Conservation (phyloP, 2,888 invertebrate species). For the Oxytorus armatus region DNA sequence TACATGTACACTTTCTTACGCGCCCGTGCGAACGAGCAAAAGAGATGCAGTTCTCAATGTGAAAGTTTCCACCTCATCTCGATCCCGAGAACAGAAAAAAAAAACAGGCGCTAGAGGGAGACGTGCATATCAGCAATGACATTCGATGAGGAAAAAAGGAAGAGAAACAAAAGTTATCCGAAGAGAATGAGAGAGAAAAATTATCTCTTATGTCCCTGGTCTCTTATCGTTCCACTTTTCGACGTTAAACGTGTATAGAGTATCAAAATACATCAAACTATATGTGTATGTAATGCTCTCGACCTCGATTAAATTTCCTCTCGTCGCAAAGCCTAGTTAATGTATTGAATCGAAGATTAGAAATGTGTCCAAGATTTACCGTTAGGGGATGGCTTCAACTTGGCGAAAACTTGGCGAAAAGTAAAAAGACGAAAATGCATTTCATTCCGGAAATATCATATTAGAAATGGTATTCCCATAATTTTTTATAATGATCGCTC, state of each 20-base stretch:
- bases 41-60: slow-evolving; percentile 69
- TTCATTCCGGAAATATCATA: too few relatives aligned
- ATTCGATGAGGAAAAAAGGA: slow-evolving; percentile 15
- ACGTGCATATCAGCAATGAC: background rate
- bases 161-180: slow-evolving; percentile 11
- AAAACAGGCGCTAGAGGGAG: background rate
- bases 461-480: too few relatives aligned
- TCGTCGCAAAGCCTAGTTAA: too few relatives aligned
- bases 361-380: too few relatives aligned
- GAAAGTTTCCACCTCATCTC: slow-evolving; percentile 74
- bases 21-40: slow-evolving; percentile 55
- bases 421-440: too few relatives aligned
- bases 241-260: background rate
- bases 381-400: too few relatives aligned
- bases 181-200: slow-evolving; percentile 16
- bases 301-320: too few relatives aligned
- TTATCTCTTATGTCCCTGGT: slow-evolving; percentile 32
- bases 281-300: background rate
- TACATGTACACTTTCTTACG: slow-evolving; percentile 82
- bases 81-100: background rate
- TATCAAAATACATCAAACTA: background rate
- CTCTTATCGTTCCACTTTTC: slow-evolving; percentile 40
- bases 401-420: too few relatives aligned
- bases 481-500: too few relatives aligned
- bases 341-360: too few relatives aligned